Evolutionary conservation across 2,888 invertebrate genomes (phyloP), one percentile per base, ranked within the genome.

Genomic region (Pyralis farinalis): DNA sequence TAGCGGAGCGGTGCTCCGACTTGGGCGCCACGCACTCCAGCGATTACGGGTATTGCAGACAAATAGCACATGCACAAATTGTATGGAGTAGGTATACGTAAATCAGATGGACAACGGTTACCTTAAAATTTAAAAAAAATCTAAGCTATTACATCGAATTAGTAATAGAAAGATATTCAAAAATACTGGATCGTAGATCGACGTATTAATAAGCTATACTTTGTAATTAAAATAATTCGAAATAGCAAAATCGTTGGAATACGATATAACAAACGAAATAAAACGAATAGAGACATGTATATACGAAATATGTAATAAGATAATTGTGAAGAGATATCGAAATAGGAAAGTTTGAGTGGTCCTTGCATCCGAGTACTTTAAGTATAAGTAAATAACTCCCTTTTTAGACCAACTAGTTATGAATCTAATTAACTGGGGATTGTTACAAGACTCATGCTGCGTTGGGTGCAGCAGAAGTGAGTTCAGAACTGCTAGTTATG

Each of bases 261-360:
- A 58, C 58, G 45, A 59, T 55, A 64, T 52, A 50, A 44, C 63
- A 63, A 53, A 60, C 58, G 39, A 67, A 63, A 63, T 60, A 56
- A 60, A 59, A 63, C 52, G 54, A 58, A 60, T 51, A 60, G 55
- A 64, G 58, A 56, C 54, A 63, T 47, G 64, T 46, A 40, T 33
- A 47, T 53, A 54, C 52, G 40, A 41, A 63, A 63, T 28, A 47
- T 41, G 41, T 43, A 63, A 63, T 59, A 56, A 67, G 53, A 68
- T 52, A 61, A 63, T 60, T 63, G 51, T 66, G 63, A 60, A 60
- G 65, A 71, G 59, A 66, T 69, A 66, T 70, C 58, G 64, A 71
- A 76, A 77, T 90, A 91, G 92, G 91, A 92, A 92, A 90, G 83
- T 92, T 94, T 94, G 93, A 94, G 93, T 93, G 93, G 93, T 94